phyloP scores from a whole-genome alignment of 2,113 vertebrate genomes.

The Pongo pygmaeus region DNA sequence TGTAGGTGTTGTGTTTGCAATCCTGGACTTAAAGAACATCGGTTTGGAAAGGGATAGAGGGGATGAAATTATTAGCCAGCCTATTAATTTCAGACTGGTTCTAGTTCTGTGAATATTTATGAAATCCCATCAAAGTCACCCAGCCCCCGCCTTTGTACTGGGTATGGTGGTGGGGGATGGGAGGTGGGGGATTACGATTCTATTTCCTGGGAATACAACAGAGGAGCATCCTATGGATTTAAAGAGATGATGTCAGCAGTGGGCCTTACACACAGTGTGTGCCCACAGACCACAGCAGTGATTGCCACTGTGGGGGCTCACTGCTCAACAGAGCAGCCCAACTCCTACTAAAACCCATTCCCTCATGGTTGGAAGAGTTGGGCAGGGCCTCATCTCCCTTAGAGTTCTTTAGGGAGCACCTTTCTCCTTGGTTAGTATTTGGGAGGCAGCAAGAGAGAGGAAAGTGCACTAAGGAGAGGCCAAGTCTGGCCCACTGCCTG shows the following conservation, averaged over 20 bases:
- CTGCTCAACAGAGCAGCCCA: no score
- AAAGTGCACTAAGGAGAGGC: background rate
- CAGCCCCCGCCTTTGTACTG: accelerated
- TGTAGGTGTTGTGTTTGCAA: background rate
- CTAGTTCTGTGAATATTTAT: accelerated
- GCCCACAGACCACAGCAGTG: accelerated
- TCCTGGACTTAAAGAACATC: background rate
- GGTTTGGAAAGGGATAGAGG: background rate
- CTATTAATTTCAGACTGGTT: background rate
- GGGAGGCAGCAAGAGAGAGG: background rate
- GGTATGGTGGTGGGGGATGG: background rate
- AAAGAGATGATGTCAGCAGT: no score
- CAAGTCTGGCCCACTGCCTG: background rate
- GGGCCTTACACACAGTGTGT: accelerated
- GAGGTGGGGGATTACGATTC: background rate
- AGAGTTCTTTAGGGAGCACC: background rate
- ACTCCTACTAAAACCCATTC: background rate
- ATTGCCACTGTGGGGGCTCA: background rate
- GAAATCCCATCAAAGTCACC: background rate
- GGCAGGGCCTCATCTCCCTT: background rate
- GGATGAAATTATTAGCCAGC: no score
- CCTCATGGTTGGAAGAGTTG: background rate
- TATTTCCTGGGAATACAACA: background rate
- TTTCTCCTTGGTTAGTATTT: background rate
- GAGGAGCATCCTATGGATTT: background rate